Percentiles rank a stretch among this genome's conserved stretches.
phyloP scores from a whole-genome alignment of 2,113 vertebrate species.

The Speoplatyrhinus poulsoni region DNA sequence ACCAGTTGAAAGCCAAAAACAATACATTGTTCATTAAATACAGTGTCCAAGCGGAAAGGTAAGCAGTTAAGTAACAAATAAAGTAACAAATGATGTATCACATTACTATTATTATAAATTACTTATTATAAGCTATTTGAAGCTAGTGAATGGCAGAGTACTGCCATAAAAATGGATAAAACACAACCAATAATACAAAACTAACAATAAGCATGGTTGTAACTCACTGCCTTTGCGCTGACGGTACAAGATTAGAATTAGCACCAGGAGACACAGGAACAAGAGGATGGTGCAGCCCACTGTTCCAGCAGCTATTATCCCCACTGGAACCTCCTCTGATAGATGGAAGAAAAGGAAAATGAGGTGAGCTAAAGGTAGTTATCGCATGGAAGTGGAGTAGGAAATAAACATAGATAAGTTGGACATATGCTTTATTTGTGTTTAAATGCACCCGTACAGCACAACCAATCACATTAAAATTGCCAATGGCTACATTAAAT shows the following conservation, averaged over 20 bases:
- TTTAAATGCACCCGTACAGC: too few species aligned
- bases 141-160: too few species aligned
- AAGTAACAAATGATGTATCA: too few species aligned
- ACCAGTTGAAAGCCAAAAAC: too few species aligned
- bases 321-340: slow-evolving; percentile 87
- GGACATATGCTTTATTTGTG: not conserved
- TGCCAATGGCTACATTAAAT: too few species aligned
- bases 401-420: not conserved
- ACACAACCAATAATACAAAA: not conserved
- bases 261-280: slow-evolving; percentile 78
- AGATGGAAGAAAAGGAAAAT: not conserved
- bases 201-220: not conserved
- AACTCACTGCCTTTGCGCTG: slow-evolving; percentile 97
- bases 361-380: not conserved
- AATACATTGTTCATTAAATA: too few species aligned
- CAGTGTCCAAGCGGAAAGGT: too few species aligned
- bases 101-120: too few species aligned
- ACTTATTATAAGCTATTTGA: too few species aligned
- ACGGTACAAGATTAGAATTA: slow-evolving; percentile 90
- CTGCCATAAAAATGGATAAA: too few species aligned
- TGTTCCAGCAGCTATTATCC: slow-evolving; percentile 86
- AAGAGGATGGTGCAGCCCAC: slow-evolving; percentile 85
- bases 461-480: too few species aligned
- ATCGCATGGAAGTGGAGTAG: not conserved
- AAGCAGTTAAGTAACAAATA: too few species aligned